These are phyloP conservation scores for Druon quercuslanigerum DNA, from an alignment of 1,140 invertebrate genomes.

Conservation along the genomic window DNA sequence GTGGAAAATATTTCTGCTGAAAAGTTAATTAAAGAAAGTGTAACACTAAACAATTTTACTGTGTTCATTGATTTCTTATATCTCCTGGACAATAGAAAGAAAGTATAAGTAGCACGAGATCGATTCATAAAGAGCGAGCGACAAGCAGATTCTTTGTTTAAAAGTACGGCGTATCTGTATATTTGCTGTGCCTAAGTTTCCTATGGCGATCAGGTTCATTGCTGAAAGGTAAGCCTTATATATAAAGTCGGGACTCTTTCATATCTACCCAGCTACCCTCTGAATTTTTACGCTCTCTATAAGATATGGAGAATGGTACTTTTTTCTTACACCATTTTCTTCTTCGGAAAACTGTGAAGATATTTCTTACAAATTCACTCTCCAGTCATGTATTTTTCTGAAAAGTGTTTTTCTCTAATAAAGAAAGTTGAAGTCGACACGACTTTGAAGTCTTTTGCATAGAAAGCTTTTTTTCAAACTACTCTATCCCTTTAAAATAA, in stretches of 20 bases:
- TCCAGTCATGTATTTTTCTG: background rate
- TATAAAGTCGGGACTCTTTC: constrained; percentile 17
- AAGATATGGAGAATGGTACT: background rate
- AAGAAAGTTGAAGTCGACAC: too few species aligned
- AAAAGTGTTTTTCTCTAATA: too few species aligned
- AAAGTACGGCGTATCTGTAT: background rate
- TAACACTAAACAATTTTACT: background rate
- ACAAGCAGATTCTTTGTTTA: constrained; percentile 21
- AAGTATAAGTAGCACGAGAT: constrained; percentile 3
- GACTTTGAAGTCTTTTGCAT: too few species aligned
- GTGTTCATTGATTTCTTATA: background rate
- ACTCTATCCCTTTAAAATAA: too few species aligned
- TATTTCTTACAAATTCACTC: background rate
- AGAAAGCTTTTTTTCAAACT: too few species aligned
- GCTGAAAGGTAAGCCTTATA: constrained; percentile 22
- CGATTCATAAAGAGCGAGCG: constrained; percentile 1
- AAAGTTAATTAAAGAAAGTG: too few species aligned
- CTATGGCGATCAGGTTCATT: background rate
- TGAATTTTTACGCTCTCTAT: background rate
- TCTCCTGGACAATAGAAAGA: background rate
- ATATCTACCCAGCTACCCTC: background rate
- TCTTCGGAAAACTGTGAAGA: background rate
- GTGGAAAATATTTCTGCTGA: too few species aligned
- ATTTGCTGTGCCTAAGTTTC: background rate
- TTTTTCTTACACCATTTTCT: constrained; percentile 15